phyloP scores from a whole-genome alignment of 1,140 invertebrate species.

The Brachionus koreanus region DNA sequence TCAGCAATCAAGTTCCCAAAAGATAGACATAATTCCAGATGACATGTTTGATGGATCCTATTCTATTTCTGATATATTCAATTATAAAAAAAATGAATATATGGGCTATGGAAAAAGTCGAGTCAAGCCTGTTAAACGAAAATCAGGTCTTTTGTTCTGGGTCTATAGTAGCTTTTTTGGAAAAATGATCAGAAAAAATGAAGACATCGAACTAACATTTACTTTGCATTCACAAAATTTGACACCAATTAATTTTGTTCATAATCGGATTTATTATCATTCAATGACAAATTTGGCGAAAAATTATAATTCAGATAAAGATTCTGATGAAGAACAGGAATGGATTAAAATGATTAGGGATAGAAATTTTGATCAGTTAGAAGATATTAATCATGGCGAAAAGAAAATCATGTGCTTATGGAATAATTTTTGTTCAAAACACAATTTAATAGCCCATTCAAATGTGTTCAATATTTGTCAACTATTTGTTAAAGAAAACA shows the following conservation, averaged over 20 bases:
- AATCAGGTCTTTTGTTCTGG: background rate
- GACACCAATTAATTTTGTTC: background rate
- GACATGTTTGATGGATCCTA: conserved; percentile 2
- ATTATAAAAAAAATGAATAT: background rate
- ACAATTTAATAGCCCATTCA: conserved; percentile 9
- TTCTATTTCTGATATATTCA: background rate
- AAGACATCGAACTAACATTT: background rate
- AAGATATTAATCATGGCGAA: conserved; percentile 38
- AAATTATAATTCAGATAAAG: background rate
- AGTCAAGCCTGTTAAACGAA: background rate
- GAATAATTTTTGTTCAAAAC: background rate
- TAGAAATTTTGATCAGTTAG: background rate
- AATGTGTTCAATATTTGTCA: background rate
- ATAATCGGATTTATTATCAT: conserved; percentile 76
- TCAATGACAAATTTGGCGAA: conserved; percentile 80
- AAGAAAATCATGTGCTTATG: conserved; percentile 31
- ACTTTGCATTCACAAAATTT: background rate
- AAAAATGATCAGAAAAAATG: background rate
- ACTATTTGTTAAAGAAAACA: background rate
- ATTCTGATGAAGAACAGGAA: background rate
- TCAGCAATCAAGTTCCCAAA: background rate
- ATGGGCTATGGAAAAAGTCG: background rate
- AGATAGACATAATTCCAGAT: background rate
- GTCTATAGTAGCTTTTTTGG: background rate
- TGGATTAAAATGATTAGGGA: background rate